Base-by-base conservation (phyloP, 1,140 invertebrate species). In the Drosophila saltans region DNA sequence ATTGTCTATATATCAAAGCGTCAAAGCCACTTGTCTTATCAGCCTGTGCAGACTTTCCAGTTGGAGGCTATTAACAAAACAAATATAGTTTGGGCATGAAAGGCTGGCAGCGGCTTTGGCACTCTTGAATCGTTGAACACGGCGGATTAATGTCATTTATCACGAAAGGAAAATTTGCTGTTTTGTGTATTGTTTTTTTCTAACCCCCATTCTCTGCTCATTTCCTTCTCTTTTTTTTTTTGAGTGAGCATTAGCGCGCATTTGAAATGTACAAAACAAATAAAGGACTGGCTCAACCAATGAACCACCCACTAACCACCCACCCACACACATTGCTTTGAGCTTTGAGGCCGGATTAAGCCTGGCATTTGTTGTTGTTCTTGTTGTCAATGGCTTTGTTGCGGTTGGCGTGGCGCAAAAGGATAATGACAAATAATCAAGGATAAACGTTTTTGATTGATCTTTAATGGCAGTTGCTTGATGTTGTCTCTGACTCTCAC, bases 361-460 rank as follows among this genome's bases (percentile, higher is more conserved):
- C 74, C 73, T 72, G 71, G 61, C 70, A 52, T 70, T 75, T 65
- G 70, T 71, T 81, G 60, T 70, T 74, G 58, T 39, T 69, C 58
- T 39, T 69, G 64, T 66, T 80, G 70, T 70, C 66, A 69, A 62
- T 70, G 69, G 69, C 63, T 72, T 78, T 78, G 68, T 61, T 61
- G 66, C 66, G 41, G 69, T 75, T 69, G 73, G 66, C 66, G 66
- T 69, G 73, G 66, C 68, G 70, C 76, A 78, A 91, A 91, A 81
- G 88, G 81, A 91, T 91, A 91, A 91, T 83, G 80, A 89, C 88
- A 88, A 91, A 91, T 91, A 91, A 91, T 91, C 88, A 88, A 91
- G 80, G 88, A 91, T 91, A 91, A 91, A 84, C 88, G 80, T 61
- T 88, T 91, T 91, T 91, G 88, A 91, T 91, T 91, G 88, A 91